Evolutionary conservation across 35 echinoderm and acorn worm species (phyloP).

Genomic region (Anneissia japonica): DNA sequence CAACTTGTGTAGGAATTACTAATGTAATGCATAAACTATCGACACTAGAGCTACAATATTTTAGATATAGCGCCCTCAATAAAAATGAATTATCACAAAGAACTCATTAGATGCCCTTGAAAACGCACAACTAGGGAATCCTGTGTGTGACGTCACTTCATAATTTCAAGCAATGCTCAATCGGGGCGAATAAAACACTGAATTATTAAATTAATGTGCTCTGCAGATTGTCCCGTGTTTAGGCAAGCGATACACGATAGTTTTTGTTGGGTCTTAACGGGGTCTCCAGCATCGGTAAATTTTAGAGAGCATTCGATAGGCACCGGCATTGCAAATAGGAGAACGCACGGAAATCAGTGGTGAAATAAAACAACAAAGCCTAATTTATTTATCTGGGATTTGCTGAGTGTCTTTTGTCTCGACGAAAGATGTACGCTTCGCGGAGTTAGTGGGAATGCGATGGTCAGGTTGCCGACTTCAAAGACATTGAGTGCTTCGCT

Average conservation of each 20-base stretch:
- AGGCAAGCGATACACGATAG: neutral
- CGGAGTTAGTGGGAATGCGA: neutral
- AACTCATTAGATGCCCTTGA: neutral
- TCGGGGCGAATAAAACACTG: neutral
- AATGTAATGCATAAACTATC: neutral
- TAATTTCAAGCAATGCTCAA: neutral
- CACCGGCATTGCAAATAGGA: too few relatives aligned
- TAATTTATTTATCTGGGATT: conserved; percentile 2
- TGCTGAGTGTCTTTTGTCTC: neutral
- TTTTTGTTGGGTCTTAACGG: neutral
- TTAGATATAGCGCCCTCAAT: neutral
- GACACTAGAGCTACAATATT: neutral
- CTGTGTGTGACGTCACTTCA: neutral
- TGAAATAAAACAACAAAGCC: neutral
- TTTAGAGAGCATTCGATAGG: too few relatives aligned
- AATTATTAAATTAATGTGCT: conserved; percentile 2
- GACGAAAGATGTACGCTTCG: neutral
- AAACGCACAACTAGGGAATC: neutral
- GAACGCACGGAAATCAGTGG: neutral
- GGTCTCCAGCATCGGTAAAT: neutral
- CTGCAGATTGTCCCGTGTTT: neutral
- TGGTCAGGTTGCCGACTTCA: neutral
- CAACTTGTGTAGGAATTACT: too few relatives aligned
- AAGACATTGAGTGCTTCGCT: neutral
- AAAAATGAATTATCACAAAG: neutral